A percentile compares a stretch with the other conserved stretches of the same genome.
phyloP scores from a whole-genome alignment of 2,113 vertebrate genomes.

The Cyprinodon tularosa region DNA sequence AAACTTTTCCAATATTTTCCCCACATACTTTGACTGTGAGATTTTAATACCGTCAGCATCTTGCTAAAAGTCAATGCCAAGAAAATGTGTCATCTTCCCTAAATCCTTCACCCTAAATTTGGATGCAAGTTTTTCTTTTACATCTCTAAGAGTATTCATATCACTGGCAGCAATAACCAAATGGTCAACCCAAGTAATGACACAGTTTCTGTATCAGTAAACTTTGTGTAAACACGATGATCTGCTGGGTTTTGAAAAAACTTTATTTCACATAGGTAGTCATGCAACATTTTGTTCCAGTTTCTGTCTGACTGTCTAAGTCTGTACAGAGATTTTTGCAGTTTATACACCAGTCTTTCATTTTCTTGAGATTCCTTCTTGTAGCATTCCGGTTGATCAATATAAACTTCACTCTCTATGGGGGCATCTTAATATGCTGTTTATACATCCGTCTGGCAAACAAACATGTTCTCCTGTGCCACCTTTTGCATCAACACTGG shows the following conservation, averaged over 20 bases:
- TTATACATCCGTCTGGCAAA: too few relatives aligned
- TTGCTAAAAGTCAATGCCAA: background rate
- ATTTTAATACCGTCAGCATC: background rate
- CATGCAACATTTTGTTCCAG: too few relatives aligned
- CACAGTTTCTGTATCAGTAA: background rate
- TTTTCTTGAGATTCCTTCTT: too few relatives aligned
- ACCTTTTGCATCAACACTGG: too few relatives aligned
- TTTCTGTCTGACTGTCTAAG: too few relatives aligned
- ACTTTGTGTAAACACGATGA: background rate
- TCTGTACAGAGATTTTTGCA: too few relatives aligned
- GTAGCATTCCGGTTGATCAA: too few relatives aligned
- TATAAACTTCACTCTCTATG: too few relatives aligned
- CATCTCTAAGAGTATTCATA: background rate
- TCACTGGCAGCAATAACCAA: constrained; percentile 1
- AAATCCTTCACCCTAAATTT: background rate
- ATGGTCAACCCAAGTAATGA: background rate
- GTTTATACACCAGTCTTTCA: too few relatives aligned
- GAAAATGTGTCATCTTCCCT: background rate
- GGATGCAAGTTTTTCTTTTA: background rate
- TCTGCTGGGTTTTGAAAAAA: background rate
- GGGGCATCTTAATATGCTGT: too few relatives aligned
- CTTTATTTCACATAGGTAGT: background rate
- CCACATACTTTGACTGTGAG: background rate
- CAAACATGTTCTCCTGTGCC: too few relatives aligned
- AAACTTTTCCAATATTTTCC: background rate